phyloP scores from a whole-genome alignment of 2,113 vertebrate genomes.

The Channa argus region DNA sequence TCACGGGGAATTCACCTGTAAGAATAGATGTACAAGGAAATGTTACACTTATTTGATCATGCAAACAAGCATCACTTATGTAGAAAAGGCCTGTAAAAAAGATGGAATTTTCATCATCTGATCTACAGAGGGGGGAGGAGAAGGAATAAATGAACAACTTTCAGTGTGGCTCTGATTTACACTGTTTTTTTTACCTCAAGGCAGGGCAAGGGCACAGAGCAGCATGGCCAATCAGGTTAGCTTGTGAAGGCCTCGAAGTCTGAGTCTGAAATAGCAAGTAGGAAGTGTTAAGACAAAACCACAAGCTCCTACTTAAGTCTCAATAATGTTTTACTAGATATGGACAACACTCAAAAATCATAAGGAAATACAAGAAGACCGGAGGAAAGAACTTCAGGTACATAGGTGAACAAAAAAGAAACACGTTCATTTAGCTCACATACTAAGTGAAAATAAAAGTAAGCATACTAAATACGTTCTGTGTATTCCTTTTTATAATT shows the following conservation, averaged over 20 bases:
- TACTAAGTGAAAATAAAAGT: not conserved
- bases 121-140: slow-evolving; percentile 10
- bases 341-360: not conserved
- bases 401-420: too few species aligned
- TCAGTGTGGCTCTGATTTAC: slow-evolving; percentile 22
- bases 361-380: not conserved
- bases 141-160: not conserved
- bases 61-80: slow-evolving; percentile 13
- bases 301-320: slow-evolving; percentile 2
- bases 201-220: slow-evolving; percentile 61
- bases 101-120: not conserved
- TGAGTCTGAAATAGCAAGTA: slow-evolving; percentile 85
- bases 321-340: not conserved
- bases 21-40: slow-evolving; percentile 66
- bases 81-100: not conserved
- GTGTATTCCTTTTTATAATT: too few species aligned
- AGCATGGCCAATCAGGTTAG: slow-evolving; percentile 79
- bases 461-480: too few species aligned
- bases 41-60: slow-evolving; percentile 33
- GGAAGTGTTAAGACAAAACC: slow-evolving; percentile 66
- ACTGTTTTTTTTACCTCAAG: slow-evolving; percentile 80
- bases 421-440: not conserved
- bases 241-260: slow-evolving; percentile 87
- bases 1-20: slow-evolving; percentile 76
- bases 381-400: not conserved